Evolutionary conservation across 2,113 vertebrate species (phyloP).

Genomic region (Corythoichthys intestinalis): DNA sequence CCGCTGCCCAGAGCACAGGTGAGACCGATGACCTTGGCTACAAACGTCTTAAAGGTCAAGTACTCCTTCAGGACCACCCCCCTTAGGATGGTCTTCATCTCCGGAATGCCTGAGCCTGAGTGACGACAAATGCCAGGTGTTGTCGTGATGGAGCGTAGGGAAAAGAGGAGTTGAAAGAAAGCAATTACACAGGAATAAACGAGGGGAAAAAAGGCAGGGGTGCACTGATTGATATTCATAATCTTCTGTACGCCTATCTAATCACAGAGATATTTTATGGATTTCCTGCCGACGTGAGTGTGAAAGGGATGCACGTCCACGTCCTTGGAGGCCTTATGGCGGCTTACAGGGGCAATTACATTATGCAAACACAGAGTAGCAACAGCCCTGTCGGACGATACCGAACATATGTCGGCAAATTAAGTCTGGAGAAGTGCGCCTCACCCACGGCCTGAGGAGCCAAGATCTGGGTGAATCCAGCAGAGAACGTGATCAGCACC

Average conservation of each 20-base stretch:
- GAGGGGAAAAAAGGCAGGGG: conserved; percentile 16
- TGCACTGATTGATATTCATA: conserved; percentile 55
- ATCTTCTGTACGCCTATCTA: conserved; percentile 46
- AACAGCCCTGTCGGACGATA: conserved; percentile 14
- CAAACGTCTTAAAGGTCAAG: conserved; percentile 95
- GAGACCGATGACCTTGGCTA: conserved; percentile 96
- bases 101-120: conserved; percentile 92
- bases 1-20: conserved; percentile 95
- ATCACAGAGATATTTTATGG: conserved; percentile 31
- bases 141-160: conserved; percentile 31
- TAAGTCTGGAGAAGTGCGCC: conserved; percentile 15
- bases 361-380: conserved; percentile 36
- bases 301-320: conserved; percentile 4
- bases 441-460: conserved; percentile 95
- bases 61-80: conserved; percentile 97
- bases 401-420: conserved; percentile 23
- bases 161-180: conserved; percentile 36
- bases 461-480: conserved; percentile 96
- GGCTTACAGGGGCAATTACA: conserved; percentile 31
- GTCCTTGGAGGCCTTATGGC: conserved; percentile 37
- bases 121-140: conserved; percentile 15
- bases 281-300: conserved; percentile 35
- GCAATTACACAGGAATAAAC: conserved; percentile 48
- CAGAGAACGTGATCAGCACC: conserved; percentile 98
- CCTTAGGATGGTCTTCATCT: conserved; percentile 98